Conservation (phyloP, 2,797 vertebrate species). For the Acanthornis magna region DNA sequence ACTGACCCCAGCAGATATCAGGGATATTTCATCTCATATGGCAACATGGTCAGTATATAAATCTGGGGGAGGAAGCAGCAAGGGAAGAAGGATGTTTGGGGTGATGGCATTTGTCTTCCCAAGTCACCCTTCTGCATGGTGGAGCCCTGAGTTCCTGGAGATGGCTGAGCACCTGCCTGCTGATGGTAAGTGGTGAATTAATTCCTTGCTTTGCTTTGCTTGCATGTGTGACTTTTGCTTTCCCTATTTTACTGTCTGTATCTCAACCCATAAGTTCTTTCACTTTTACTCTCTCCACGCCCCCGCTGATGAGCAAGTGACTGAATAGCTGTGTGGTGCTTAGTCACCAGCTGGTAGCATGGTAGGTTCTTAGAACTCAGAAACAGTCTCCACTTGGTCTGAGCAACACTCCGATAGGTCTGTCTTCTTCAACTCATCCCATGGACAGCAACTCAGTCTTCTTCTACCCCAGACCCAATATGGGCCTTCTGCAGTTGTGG, state of each 20-base stretch:
- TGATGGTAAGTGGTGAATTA: neutral
- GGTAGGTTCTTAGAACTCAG: neutral
- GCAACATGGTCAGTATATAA: neutral
- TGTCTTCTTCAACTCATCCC: neutral
- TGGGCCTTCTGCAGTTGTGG: neutral
- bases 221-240: neutral
- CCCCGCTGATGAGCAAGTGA: neutral
- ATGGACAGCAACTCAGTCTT: neutral
- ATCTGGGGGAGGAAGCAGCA: neutral
- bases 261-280: neutral
- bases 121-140: neutral
- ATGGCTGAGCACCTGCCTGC: neutral
- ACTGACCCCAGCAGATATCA: neutral
- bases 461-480: neutral
- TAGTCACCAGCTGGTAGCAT: neutral
- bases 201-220: neutral
- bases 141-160: neutral
- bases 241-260: neutral
- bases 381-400: neutral
- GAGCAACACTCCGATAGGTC: neutral
- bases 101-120: neutral
- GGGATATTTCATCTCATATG: neutral
- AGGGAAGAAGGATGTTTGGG: neutral
- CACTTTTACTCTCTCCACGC: neutral
- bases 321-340: fast-evolving